phyloP scores from a whole-genome alignment of 64 coral and sea anemone species.

The Astreopora myriophthalma region DNA sequence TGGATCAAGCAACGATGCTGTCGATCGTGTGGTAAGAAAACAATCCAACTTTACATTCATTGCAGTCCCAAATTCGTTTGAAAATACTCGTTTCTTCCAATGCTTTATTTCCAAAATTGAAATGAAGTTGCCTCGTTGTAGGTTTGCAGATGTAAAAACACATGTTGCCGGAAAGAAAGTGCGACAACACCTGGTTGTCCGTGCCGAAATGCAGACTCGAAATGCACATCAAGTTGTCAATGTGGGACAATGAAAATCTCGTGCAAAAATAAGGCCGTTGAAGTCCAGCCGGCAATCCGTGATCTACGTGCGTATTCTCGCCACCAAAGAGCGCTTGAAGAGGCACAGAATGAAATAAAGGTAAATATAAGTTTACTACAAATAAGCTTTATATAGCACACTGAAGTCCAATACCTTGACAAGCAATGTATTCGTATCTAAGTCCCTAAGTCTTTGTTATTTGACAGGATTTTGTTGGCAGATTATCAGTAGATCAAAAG shows the following conservation, averaged over 20 bases:
- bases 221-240: background rate
- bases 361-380: background rate
- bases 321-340: background rate
- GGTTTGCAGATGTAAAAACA: constrained; percentile 51
- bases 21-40: too few species aligned
- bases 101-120: too few species aligned
- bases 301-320: constrained; percentile 15
- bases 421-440: too few species aligned
- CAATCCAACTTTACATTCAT: too few species aligned
- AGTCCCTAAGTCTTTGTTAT: too few species aligned
- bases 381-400: too few species aligned
- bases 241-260: constrained; percentile 4
- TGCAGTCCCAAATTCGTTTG: too few species aligned
- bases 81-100: too few species aligned
- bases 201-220: background rate
- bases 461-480: background rate
- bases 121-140: background rate
- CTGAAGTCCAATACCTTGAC: too few species aligned
- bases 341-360: background rate
- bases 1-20: too few species aligned
- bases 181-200: background rate
- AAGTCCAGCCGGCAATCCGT: background rate
- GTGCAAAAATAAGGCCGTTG: constrained; percentile 26
- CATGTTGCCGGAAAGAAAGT: background rate
- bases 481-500: background rate